A percentile compares a stretch with the other conserved stretches of the same genome.
phyloP scores from a whole-genome alignment of 1,140 invertebrate species.

The Seison nebaliae region DNA sequence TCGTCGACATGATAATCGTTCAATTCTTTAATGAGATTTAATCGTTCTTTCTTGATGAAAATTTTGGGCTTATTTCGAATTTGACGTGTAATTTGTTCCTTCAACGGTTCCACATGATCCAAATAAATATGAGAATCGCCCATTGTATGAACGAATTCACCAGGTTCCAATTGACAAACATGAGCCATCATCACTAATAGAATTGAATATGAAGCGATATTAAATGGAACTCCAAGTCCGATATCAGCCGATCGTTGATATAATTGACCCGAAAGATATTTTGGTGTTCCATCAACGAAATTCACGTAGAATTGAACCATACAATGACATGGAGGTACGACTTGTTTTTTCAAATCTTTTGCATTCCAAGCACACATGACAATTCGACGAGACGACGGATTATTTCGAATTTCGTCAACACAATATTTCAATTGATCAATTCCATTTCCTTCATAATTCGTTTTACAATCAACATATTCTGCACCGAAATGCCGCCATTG shows the following conservation, averaged over 20 bases:
- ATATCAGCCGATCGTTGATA: constrained; percentile 93
- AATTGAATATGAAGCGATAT: constrained; percentile 83
- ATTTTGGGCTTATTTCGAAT: constrained; percentile 60
- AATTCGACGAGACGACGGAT: constrained; percentile 56
- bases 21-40: constrained; percentile 36
- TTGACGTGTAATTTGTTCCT: constrained; percentile 49
- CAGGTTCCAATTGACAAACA: constrained; percentile 59
- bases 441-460: constrained; percentile 58
- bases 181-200: constrained; percentile 86
- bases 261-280: constrained; percentile 51
- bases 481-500: constrained; percentile 97
- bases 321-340: constrained; percentile 81
- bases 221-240: constrained; percentile 89
- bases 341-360: constrained; percentile 45
- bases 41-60: constrained; percentile 35
- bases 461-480: constrained; percentile 51
- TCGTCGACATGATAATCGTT: constrained; percentile 68
- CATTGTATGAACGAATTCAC: constrained; percentile 78
- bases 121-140: constrained; percentile 86
- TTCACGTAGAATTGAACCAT: constrained; percentile 87
- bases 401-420: constrained; percentile 42
- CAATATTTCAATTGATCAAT: constrained; percentile 60
- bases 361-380: constrained; percentile 90
- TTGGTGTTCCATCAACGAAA: constrained; percentile 34
- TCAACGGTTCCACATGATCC: constrained; percentile 61